These are phyloP conservation scores for Gymnobelideus leadbeateri DNA, from an alignment of 2,113 vertebrate species.

Conservation along the genomic window DNA sequence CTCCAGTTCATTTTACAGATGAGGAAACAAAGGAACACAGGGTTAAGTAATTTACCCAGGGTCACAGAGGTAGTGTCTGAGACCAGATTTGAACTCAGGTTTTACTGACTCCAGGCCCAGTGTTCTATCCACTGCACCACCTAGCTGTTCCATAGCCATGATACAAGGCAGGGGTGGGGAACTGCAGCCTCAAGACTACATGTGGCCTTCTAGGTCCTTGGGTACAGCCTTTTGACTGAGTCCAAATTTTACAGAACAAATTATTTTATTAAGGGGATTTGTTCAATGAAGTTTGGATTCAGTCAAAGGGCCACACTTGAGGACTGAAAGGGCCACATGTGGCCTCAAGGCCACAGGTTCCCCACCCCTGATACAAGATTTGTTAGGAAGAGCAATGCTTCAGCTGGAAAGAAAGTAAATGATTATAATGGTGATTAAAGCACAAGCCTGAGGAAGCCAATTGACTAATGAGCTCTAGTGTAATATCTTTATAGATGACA, in stretches of 20 bases:
- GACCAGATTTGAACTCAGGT: neutral
- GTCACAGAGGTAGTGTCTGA: neutral
- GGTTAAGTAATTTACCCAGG: neutral
- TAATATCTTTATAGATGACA: neutral
- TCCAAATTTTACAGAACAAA: too few species aligned
- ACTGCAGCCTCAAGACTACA: too few species aligned
- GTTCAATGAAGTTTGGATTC: too few species aligned
- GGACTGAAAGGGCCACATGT: too few species aligned
- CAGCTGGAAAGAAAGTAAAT: neutral
- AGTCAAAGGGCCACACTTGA: too few species aligned
- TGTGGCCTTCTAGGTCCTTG: too few species aligned
- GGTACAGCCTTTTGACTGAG: too few species aligned
- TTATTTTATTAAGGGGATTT: too few species aligned
- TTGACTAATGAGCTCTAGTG: neutral
- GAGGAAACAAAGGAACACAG: neutral
- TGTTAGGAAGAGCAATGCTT: neutral
- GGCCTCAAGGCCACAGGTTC: too few species aligned
- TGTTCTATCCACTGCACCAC: neutral
- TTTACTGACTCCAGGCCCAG: neutral
- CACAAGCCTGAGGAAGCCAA: neutral
- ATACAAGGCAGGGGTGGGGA: neutral
- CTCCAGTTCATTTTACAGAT: neutral
- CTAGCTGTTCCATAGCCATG: neutral
- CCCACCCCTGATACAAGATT: neutral
- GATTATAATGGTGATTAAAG: neutral